phyloP scores from a whole-genome alignment of 64 coral and sea anemone genomes.

The Montipora sp. region DNA sequence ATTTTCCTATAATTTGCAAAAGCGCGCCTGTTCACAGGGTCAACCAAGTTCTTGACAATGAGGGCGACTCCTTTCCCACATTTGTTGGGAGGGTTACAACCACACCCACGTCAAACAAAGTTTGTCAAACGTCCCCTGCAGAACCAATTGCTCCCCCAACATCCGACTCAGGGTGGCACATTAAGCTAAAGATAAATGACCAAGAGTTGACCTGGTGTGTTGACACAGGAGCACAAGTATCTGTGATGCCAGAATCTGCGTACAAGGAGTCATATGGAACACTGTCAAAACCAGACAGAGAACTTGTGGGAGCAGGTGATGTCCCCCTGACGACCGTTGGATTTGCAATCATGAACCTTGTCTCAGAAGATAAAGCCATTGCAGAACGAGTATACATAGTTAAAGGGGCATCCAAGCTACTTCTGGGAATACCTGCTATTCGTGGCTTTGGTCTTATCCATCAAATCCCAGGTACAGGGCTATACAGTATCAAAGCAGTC shows the following conservation, averaged over 20 bases:
- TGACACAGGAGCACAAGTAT: constrained; percentile 53
- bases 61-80: constrained; percentile 21
- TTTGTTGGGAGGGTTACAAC: constrained; percentile 43
- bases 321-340: constrained; percentile 15
- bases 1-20: too few relatives aligned
- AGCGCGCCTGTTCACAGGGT: background rate
- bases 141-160: constrained; percentile 11
- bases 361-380: background rate
- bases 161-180: background rate
- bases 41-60: constrained; percentile 24
- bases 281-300: constrained; percentile 47
- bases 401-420: constrained; percentile 42
- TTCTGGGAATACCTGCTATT: constrained; percentile 37
- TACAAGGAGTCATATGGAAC: background rate
- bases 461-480: background rate
- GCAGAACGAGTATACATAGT: background rate
- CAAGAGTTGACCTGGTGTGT: constrained; percentile 41
- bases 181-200: background rate
- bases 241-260: constrained; percentile 35
- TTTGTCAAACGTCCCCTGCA: background rate
- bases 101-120: background rate
- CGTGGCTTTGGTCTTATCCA: background rate
- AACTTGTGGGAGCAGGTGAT: constrained; percentile 62
- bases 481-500: constrained; percentile 1
- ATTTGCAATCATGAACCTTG: constrained; percentile 24